phyloP scores from a whole-genome alignment of 2,797 vertebrate species.

The Spea hammondii region DNA sequence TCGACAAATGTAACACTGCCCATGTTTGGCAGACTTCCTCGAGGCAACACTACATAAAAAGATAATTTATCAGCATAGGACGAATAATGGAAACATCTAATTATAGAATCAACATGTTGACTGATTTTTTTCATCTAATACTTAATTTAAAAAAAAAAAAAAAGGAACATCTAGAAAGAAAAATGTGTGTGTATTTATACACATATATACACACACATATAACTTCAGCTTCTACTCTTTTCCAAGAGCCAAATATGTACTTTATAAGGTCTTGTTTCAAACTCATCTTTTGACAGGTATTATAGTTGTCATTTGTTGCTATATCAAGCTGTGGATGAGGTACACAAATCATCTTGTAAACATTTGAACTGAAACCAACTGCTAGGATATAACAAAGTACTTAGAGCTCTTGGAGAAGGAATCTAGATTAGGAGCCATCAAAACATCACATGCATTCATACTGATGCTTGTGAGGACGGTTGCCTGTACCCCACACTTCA shows the following conservation, averaged over 20 bases:
- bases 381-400: not conserved
- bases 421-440: no score
- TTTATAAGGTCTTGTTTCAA: slow-evolving; percentile 2
- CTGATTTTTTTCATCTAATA: not conserved
- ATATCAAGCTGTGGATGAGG: slow-evolving; percentile 12
- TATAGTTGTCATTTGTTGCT: slow-evolving; percentile 36
- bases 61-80: slow-evolving; percentile 8
- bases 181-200: no score
- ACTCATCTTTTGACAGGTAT: slow-evolving; percentile 25
- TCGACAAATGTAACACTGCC: not conserved
- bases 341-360: slow-evolving; percentile 13
- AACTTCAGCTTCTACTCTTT: no score
- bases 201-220: no score
- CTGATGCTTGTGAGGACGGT: no score
- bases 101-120: not conserved
- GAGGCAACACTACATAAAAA: not conserved
- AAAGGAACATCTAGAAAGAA: no score
- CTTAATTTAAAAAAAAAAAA: no score
- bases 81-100: slow-evolving; percentile 1
- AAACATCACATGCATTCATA: no score
- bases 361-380: slow-evolving; percentile 3
- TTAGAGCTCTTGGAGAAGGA: no score
- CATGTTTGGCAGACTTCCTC: not conserved
- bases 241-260: not conserved
- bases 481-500: no score